A percentile compares a stretch with the other conserved stretches of the same genome.
Conservation (phyloP, 2,888 invertebrate genomes). For the Eueremaeus valkanovi region DNA sequence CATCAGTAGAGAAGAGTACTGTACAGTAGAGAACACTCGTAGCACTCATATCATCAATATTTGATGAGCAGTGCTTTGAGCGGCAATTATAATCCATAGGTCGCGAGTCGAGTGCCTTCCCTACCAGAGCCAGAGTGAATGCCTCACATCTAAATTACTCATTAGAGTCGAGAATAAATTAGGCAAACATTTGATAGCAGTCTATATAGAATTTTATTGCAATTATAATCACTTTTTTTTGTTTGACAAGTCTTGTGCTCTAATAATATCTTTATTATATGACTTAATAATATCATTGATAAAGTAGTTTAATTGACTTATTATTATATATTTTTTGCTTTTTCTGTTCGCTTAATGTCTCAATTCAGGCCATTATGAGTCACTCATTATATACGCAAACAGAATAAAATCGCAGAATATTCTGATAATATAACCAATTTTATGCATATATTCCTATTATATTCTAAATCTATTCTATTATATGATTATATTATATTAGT, state of each 20-base stretch:
- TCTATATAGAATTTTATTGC: constrained; percentile 8
- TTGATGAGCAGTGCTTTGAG: constrained; percentile 26
- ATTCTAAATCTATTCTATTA: neutral
- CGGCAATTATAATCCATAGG: constrained; percentile 22
- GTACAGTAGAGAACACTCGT: too few species aligned
- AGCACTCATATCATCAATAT: constrained; percentile 31
- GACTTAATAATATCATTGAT: neutral
- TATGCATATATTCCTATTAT: neutral
- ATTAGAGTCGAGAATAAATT: constrained; percentile 21
- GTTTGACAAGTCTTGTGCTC: constrained; percentile 10
- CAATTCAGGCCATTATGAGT: neutral
- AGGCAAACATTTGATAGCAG: constrained; percentile 18
- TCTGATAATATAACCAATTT: too few species aligned
- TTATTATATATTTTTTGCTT: neutral
- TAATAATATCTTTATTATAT: constrained; percentile 30
- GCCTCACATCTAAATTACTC: constrained; percentile 17
- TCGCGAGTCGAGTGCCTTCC: neutral
- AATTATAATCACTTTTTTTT: constrained; percentile 20
- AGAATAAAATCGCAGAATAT: neutral
- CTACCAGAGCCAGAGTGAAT: neutral
- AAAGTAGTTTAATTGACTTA: constrained; percentile 2
- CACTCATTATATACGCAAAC: neutral
- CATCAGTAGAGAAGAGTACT: too few species aligned
- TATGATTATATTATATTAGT: neutral
- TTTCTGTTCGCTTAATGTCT: neutral